These are phyloP conservation scores for Chaetodon trifasciatus DNA, from an alignment of 2,797 vertebrate species.

Conservation along the genomic window DNA sequence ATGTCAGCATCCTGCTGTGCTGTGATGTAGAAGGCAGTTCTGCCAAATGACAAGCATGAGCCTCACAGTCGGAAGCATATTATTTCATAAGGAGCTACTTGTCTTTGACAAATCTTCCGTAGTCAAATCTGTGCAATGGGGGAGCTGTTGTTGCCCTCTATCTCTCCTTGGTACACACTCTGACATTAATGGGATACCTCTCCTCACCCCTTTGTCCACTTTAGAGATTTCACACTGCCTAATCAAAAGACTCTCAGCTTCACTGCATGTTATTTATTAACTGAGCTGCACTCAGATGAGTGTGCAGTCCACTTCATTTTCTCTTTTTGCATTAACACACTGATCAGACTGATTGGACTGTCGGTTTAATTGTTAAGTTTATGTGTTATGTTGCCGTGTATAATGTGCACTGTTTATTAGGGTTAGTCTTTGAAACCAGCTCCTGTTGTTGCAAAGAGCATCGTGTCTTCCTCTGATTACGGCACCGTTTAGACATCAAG, in stretches of 20 bases:
- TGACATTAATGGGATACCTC: slow-evolving; percentile 66
- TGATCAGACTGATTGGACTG: slow-evolving; percentile 53
- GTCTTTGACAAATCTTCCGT: slow-evolving; percentile 73
- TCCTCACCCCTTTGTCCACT: slow-evolving; percentile 58
- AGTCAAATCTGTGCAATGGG: slow-evolving; percentile 61
- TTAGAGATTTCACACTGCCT: slow-evolving; percentile 55
- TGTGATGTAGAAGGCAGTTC: slow-evolving; percentile 69
- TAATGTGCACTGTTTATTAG: slow-evolving; percentile 15
- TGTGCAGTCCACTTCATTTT: slow-evolving; percentile 47
- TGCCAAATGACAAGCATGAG: slow-evolving; percentile 79
- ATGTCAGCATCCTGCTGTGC: slow-evolving; percentile 82
- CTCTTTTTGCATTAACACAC: slow-evolving; percentile 27
- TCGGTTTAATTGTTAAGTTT: slow-evolving; percentile 49
- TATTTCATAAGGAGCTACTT: slow-evolving; percentile 77
- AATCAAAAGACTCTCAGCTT: slow-evolving; percentile 58
- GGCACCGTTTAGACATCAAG: background rate
- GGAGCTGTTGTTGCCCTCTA: slow-evolving; percentile 67
- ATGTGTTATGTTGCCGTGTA: slow-evolving; percentile 10
- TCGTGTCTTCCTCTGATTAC: slow-evolving; percentile 9
- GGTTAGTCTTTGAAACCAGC: slow-evolving; percentile 37
- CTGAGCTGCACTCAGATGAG: slow-evolving; percentile 35
- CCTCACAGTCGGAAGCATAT: slow-evolving; percentile 72
- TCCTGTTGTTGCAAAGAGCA: background rate
- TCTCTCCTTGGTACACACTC: slow-evolving; percentile 65
- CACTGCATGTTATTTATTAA: slow-evolving; percentile 52